Evolutionary conservation across 2,888 invertebrate species (phyloP).

Genomic region (Anthophora plumipes): DNA sequence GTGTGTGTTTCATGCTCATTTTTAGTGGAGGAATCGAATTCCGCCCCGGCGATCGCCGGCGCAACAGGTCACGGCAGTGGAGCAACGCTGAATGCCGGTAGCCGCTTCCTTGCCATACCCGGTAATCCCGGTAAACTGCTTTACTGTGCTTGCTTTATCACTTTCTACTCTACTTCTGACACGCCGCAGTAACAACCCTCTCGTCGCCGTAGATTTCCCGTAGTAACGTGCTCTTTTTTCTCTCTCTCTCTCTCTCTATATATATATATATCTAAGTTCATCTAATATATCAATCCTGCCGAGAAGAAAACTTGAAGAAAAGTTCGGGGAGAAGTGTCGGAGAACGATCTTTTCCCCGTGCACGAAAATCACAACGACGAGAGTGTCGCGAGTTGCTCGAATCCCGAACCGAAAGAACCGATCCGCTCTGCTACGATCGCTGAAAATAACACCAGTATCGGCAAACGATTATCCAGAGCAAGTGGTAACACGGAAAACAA

Average conservation of each 20-base stretch:
- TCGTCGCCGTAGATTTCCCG: slow-evolving; percentile 18
- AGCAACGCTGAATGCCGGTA: slow-evolving; percentile 80
- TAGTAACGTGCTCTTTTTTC: not conserved
- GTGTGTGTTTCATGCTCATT: slow-evolving; percentile 77
- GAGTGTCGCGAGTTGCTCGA: slow-evolving; percentile 48
- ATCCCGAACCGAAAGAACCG: slow-evolving; percentile 8
- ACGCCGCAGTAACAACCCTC: slow-evolving; percentile 6
- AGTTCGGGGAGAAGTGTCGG: not conserved
- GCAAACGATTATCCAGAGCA: slow-evolving; percentile 37
- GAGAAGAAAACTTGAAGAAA: not conserved
- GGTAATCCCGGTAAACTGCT: slow-evolving; percentile 82
- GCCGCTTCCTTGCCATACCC: slow-evolving; percentile 90
- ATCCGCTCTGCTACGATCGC: slow-evolving; percentile 6
- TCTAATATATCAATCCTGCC: too few relatives aligned
- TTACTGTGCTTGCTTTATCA: slow-evolving; percentile 66
- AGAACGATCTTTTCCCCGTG: not conserved
- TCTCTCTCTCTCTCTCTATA: too few relatives aligned
- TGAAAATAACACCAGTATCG: slow-evolving; percentile 44
- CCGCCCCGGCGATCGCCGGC: slow-evolving; percentile 82
- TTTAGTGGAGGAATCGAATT: slow-evolving; percentile 84
- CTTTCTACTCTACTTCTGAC: slow-evolving; percentile 11
- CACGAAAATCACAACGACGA: not conserved
- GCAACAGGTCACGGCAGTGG: slow-evolving; percentile 76
- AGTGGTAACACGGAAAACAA: slow-evolving; percentile 34
- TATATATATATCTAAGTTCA: too few relatives aligned